Conservation (phyloP, 2,888 invertebrate species). For the Apoderus coryli region DNA sequence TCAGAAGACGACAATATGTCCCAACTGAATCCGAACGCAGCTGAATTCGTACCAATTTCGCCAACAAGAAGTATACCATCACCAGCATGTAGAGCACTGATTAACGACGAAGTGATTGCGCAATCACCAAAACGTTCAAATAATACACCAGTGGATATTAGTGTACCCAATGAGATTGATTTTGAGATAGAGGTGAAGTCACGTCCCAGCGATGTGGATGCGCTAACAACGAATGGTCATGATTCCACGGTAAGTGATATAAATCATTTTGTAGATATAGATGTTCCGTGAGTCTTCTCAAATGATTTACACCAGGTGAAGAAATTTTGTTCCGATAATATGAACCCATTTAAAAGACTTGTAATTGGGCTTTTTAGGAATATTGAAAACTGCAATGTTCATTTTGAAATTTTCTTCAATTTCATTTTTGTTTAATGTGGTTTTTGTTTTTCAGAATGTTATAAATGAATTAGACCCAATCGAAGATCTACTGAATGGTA, state of each 20-base stretch:
- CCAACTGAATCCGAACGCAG: conserved; percentile 70
- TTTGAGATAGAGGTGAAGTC: conserved; percentile 48
- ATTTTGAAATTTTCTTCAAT: too few relatives aligned
- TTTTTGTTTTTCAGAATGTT: too few relatives aligned
- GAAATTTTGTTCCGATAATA: too few relatives aligned
- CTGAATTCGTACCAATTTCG: conserved; percentile 65
- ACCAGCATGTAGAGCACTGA: conserved; percentile 27
- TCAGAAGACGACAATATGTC: conserved; percentile 51
- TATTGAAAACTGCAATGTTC: too few relatives aligned
- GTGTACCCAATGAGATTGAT: conserved; percentile 42
- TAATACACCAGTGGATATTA: conserved; percentile 45
- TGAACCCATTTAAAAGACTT: too few relatives aligned
- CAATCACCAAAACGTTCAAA: conserved; percentile 62
- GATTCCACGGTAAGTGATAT: conserved; percentile 31
- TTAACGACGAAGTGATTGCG: conserved; percentile 37
- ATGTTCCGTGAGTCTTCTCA: too few relatives aligned
- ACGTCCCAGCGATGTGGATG: conserved; percentile 44
- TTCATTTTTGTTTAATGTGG: too few relatives aligned
- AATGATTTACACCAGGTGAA: too few relatives aligned
- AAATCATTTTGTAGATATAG: too few relatives aligned
- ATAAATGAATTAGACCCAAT: too few relatives aligned
- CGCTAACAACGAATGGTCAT: conserved; percentile 40
- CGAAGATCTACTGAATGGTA: conserved; percentile 32
- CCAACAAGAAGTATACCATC: conserved; percentile 39
- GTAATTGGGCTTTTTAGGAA: too few relatives aligned